Base-by-base conservation (phyloP, 2,113 vertebrate genomes). In the Nicator chloris region DNA sequence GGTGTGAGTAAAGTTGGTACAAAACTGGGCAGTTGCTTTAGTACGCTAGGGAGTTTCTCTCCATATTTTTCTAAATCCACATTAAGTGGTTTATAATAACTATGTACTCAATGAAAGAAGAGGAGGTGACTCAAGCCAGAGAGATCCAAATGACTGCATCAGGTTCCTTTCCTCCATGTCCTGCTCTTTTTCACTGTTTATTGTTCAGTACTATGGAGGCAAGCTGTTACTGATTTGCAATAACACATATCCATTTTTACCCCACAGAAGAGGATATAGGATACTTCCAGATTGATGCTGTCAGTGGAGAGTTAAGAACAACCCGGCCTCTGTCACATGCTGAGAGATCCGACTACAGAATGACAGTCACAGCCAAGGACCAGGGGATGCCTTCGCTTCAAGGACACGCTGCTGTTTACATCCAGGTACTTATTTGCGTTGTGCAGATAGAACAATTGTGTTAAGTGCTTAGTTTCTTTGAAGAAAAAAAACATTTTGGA, bases 281-380 rank as follows among this genome's bases (percentile, higher is more conserved):
- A 77, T 98, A 96, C 94, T 99, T 99, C 97, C 98, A 98, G 95
- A 98, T 99, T 45, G 98, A 99, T 96, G 79, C 96, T 70, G 92
- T 96, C 90, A 99, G 69, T 63, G 99, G 99, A 61, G 98, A 99
- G 72, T 96, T 99, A 94, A 97, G 97, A 95, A 98, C 98, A 35
- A 98, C 98, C 6, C 61, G 10, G 15, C 57, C 90, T 63, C 98
- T 99, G 54, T 97, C 91, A 13, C 86, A 96, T 51, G 94, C 93
- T 56, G 69, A 96, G 22, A 93, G 94, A 79, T 72, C 97, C 9
- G 96, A 79, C 86, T 99, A 99, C 89, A 98, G 88, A 47, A 63
- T 99, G 42, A 95, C 40, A 8, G 95, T 99, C 27, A 97, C 93
- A 11, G 99, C 99, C 82, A 97, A 63, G n/a, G 99, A 99, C 95